Evolutionary conservation across 2,888 invertebrate species (phyloP).

Genomic region (Coecobrya sp.): DNA sequence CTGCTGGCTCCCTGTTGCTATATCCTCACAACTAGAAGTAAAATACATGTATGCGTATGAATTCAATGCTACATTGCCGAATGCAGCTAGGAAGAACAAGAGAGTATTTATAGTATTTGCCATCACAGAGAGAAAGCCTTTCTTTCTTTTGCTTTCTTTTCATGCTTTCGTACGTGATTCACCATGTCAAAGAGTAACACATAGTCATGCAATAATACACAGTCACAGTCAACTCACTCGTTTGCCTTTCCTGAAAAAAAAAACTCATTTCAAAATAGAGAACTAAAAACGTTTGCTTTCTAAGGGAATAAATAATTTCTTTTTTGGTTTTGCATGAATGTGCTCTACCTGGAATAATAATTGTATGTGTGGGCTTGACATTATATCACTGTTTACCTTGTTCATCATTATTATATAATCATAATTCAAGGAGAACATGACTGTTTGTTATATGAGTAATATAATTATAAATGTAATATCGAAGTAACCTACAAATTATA

Average conservation of each 20-base stretch:
- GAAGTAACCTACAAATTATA: background rate
- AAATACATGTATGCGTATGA: too few relatives aligned
- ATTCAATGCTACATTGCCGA: background rate
- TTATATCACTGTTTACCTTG: too few relatives aligned
- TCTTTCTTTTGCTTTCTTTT: background rate
- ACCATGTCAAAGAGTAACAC: background rate
- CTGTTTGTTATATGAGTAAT: background rate
- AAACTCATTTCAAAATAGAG: too few relatives aligned
- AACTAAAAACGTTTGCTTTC: too few relatives aligned
- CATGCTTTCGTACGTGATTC: background rate
- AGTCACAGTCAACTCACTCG: background rate
- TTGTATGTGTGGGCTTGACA: background rate
- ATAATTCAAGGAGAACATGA: background rate
- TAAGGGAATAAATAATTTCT: too few relatives aligned
- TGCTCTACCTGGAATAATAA: background rate
- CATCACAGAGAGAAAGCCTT: too few relatives aligned
- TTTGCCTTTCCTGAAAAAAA: too few relatives aligned
- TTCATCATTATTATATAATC: background rate
- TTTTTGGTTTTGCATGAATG: too few relatives aligned
- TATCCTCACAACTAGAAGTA: background rate
- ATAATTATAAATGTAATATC: background rate
- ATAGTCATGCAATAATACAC: background rate
- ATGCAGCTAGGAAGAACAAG: background rate
- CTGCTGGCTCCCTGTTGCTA: conserved; percentile 22
- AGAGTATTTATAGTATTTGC: too few relatives aligned